These are phyloP conservation scores for Okamejei kenojei DNA, from an alignment of 2,797 vertebrate genomes.

Conservation along the genomic window DNA sequence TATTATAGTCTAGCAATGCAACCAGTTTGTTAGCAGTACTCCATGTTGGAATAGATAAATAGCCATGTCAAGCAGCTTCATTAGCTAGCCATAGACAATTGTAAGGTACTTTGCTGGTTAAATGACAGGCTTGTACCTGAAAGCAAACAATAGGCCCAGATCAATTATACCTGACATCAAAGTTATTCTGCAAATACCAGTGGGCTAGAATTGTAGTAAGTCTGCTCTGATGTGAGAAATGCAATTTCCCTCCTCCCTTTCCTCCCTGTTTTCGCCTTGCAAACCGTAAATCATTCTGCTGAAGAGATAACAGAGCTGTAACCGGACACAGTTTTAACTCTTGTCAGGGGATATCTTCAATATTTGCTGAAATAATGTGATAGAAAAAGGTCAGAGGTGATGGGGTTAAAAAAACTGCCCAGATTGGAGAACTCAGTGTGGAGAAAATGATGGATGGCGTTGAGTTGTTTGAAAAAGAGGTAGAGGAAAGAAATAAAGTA, in stretches of 20 bases:
- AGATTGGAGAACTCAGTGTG: constrained; percentile 14
- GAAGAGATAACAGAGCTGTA: constrained; percentile 80
- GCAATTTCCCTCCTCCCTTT: constrained; percentile 70
- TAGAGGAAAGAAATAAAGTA: constrained; percentile 9
- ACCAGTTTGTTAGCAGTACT: constrained; percentile 43
- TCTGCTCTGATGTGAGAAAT: constrained; percentile 65
- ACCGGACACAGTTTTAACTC: constrained; percentile 76
- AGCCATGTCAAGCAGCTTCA: constrained; percentile 76
- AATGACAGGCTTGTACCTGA: constrained; percentile 70
- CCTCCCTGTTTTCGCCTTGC: constrained; percentile 63
- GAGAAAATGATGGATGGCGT: constrained; percentile 16
- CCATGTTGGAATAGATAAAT: constrained; percentile 78
- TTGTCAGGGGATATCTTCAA: constrained; percentile 73
- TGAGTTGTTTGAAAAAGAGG: constrained; percentile 5
- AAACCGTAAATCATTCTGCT: constrained; percentile 84
- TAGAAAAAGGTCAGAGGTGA: constrained; percentile 43
- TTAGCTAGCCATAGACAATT: constrained; percentile 71
- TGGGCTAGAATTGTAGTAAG: constrained; percentile 52
- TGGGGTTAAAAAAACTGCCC: constrained; percentile 35
- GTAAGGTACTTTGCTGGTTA: constrained; percentile 72
- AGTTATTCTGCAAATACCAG: constrained; percentile 67
- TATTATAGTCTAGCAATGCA: too few relatives aligned
- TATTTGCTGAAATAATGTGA: constrained; percentile 52
- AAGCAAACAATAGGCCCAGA: constrained; percentile 65
- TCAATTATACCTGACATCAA: constrained; percentile 70